phyloP scores from a whole-genome alignment of 2,888 invertebrate species.

The Acrocera orbiculus region DNA sequence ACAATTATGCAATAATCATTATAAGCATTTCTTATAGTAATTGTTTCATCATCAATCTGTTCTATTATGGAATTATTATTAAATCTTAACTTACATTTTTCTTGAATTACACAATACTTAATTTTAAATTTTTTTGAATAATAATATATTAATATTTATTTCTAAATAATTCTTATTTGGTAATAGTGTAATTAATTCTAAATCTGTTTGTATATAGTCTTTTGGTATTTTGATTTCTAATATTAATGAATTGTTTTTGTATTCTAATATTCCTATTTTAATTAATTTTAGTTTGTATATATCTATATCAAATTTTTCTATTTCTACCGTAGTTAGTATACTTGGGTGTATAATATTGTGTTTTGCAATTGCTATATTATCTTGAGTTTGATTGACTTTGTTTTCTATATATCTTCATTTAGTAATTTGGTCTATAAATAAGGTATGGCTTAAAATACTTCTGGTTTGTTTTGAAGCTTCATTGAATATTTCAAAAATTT shows the following conservation, averaged over 20 bases:
- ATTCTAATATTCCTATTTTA: constrained; percentile 2
- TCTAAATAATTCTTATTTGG: constrained; percentile 3
- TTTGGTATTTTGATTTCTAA: constrained; percentile 6
- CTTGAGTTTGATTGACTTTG: constrained; percentile 10
- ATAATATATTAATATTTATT: constrained; percentile 1
- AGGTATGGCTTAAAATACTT: constrained; percentile 3
- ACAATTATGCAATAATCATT: constrained; percentile 6
- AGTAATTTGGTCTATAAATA: constrained; percentile 6
- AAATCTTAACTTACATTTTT: too few species aligned
- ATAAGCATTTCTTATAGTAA: constrained; percentile 5
- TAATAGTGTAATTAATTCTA: constrained; percentile 5
- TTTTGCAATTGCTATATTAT: constrained; percentile 9
- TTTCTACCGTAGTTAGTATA: too few species aligned
- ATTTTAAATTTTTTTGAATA: constrained; percentile 1
- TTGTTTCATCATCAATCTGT: constrained; percentile 4
- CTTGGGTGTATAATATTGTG: too few species aligned
- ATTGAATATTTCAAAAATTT: constrained; percentile 6
- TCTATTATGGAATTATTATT: too few species aligned
- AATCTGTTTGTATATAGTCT: constrained; percentile 3
- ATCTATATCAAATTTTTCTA: too few species aligned
- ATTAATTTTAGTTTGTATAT: too few species aligned
- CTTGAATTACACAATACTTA: too few species aligned
- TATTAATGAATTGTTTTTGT: constrained; percentile 4
- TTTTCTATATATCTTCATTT: constrained; percentile 9
- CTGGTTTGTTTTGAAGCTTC: constrained; percentile 1